Percentiles rank a stretch among this genome's conserved stretches.
Conservation (phyloP, 2,797 vertebrate species). For the Vultur gryphus region DNA sequence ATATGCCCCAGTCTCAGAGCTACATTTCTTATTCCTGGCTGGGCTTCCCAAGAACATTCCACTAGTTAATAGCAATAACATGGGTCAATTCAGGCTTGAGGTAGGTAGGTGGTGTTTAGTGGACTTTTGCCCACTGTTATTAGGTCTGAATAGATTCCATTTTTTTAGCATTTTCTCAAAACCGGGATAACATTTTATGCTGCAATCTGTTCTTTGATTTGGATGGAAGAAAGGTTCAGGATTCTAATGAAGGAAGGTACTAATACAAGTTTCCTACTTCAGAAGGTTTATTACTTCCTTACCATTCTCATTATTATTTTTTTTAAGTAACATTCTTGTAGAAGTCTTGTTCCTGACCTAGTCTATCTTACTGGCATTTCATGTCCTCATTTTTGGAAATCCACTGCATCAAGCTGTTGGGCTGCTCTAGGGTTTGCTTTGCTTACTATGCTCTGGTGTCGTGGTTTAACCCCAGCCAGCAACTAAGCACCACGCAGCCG, state of each 20-base stretch:
- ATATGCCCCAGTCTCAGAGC: background rate
- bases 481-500: no score
- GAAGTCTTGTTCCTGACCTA: background rate
- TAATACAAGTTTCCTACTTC: background rate
- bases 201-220: background rate
- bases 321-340: background rate
- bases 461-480: no score
- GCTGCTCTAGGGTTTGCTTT: background rate
- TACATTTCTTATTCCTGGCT: conserved; percentile 54
- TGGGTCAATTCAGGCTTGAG: background rate
- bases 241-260: background rate
- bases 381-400: background rate
- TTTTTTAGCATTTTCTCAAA: background rate
- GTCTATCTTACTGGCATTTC: background rate
- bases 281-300: background rate
- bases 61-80: conserved; percentile 6
- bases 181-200: background rate
- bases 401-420: background rate
- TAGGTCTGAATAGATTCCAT: background rate
- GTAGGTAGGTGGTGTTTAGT: background rate
- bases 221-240: background rate
- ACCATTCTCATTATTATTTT: background rate
- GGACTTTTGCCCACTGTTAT: background rate
- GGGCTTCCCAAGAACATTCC: conserved; percentile 24
- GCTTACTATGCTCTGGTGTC: background rate